phyloP scores from a whole-genome alignment of 2,888 invertebrate genomes.

The Rhimphoctona megacephalus region DNA sequence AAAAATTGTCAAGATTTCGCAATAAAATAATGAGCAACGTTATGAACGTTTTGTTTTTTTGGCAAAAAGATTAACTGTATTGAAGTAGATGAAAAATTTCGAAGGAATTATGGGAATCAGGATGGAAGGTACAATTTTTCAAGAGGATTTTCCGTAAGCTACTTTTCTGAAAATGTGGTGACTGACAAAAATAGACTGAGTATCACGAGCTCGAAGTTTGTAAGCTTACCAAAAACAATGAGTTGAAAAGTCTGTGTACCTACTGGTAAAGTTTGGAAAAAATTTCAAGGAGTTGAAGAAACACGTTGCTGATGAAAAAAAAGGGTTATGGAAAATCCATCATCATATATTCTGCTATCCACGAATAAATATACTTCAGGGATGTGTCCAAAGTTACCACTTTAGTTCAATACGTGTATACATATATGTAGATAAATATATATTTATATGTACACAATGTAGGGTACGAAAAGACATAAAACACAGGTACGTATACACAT shows the following conservation, averaged over 20 bases:
- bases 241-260: neutral
- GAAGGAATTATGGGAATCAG: neutral
- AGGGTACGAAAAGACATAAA: conserved; percentile 2
- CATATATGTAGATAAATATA: neutral
- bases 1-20: neutral
- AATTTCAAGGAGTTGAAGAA: neutral
- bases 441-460: neutral
- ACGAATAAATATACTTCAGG: neutral
- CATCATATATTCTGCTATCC: neutral
- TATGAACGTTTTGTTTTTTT: neutral
- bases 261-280: neutral
- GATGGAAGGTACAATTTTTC: neutral
- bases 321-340: neutral
- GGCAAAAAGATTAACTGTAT: neutral
- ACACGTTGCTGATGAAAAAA: neutral
- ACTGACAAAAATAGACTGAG: neutral
- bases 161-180: neutral
- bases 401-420: neutral
- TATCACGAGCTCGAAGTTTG: neutral
- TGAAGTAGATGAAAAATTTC: neutral
- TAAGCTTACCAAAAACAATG: neutral
- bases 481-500: conserved; percentile 12
- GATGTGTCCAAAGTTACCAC: neutral
- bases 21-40: neutral
- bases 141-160: neutral